Conservation (phyloP, 2,113 vertebrate genomes). For the Leiothrix lutea region DNA sequence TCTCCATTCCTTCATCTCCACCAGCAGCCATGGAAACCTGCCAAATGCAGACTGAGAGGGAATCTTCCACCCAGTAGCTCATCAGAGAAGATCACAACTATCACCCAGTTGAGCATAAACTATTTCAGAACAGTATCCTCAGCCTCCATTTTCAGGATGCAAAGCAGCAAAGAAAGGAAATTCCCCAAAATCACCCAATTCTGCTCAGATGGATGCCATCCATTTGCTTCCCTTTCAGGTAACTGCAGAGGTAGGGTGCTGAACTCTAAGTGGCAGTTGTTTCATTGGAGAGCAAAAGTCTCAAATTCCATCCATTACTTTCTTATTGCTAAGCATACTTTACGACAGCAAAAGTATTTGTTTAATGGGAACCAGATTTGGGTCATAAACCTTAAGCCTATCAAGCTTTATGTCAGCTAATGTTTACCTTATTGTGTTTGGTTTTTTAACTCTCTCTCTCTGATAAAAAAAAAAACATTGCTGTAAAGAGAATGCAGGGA, state of each 20-base stretch:
- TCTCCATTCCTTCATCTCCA: neutral
- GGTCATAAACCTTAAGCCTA: conserved; percentile 70
- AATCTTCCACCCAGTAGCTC: neutral
- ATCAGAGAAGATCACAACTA: neutral
- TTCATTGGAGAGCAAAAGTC: neutral
- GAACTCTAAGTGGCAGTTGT: neutral
- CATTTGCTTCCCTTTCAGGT: neutral
- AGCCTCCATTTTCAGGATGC: neutral
- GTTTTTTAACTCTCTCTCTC: neutral
- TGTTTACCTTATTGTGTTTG: conserved; percentile 70
- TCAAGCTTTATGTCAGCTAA: conserved; percentile 71
- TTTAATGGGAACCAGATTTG: conserved; percentile 69
- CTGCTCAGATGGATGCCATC: neutral
- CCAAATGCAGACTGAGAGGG: neutral
- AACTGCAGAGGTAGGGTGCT: neutral
- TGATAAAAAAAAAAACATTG: conserved; percentile 52
- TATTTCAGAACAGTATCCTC: neutral
- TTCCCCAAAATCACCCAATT: neutral
- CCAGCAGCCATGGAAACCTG: neutral
- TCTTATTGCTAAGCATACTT: conserved; percentile 55
- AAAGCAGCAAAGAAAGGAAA: neutral
- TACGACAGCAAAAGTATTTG: conserved; percentile 19
- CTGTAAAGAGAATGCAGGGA: conserved; percentile 61
- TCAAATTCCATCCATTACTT: conserved; percentile 48
- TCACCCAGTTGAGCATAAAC: neutral